Conservation (phyloP, 1,140 invertebrate genomes). For the Heterodera schachtii region DNA sequence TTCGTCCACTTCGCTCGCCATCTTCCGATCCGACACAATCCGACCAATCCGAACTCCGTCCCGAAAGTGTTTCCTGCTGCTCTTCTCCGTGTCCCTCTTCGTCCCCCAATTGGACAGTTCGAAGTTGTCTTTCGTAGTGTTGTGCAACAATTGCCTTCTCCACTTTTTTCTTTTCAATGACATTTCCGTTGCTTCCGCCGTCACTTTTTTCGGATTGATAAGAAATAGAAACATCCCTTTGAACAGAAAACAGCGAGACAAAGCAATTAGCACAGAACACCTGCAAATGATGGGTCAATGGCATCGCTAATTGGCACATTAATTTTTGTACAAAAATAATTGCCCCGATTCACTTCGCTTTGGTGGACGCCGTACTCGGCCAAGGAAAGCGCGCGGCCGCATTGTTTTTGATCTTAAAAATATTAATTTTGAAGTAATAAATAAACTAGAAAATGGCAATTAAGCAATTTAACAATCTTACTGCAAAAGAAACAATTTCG, state of each 20-base stretch:
- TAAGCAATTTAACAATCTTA: conserved; percentile 1
- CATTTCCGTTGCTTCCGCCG: not conserved
- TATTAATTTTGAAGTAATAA: conserved; percentile 1
- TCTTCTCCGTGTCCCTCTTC: conserved; percentile 12
- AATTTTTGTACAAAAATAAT: too few relatives aligned
- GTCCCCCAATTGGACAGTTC: conserved; percentile 18
- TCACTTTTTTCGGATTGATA: not conserved
- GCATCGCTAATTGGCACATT: too few relatives aligned
- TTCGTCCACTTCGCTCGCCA: not conserved
- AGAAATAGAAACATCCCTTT: not conserved
- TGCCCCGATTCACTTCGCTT: too few relatives aligned
- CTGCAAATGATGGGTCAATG: conserved; percentile 10
- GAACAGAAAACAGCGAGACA: not conserved
- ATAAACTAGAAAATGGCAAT: too few relatives aligned
- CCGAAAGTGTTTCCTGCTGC: not conserved
- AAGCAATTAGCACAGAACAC: conserved; percentile 31
- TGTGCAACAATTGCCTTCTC: not conserved
- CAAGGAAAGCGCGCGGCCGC: conserved; percentile 13
- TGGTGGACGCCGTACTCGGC: conserved; percentile 25
- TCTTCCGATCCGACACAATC: not conserved
- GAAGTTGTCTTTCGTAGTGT: conserved; percentile 26
- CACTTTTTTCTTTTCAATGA: not conserved
- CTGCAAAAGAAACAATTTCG: conserved; percentile 30
- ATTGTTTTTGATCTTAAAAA: conserved; percentile 23
- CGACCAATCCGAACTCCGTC: not conserved